Base-by-base conservation (phyloP, 1,140 invertebrate genomes). In the Pteromalus puparum region DNA sequence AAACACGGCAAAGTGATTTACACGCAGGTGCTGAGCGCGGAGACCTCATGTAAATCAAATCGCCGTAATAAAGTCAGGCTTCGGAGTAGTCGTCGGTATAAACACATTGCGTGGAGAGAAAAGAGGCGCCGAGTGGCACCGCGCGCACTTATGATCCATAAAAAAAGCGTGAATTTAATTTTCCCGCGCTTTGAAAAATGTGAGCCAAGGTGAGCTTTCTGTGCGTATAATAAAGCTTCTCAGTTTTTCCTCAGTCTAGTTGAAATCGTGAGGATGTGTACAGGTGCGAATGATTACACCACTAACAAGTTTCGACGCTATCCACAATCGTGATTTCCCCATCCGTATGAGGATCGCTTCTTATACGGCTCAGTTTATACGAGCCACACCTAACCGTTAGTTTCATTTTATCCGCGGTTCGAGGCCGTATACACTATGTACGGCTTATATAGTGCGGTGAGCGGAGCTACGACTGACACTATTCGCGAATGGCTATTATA, bases 111-210 rank as follows among this genome's bases (percentile, higher is more conserved):
- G 70, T 30, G 28, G 10, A 26, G 7, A 76, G 15, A 42, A 34
- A 72, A 28, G 3, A 38, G 28, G 12, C 18, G 74, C 26, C 42
- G 74, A 48, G 42, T 76, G 42, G 74, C 2, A 28, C 0, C 74
- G 26, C 53, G 53, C 18, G 4, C 4, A 61, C 74, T 76, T 76
- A 76, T 48, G 72, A 73, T 38, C 26, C 72, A 42, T 73, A 73
- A 38, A 73, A 70, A 73, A 15, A 21, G 48, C 18, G 38, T 42
- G 72, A 73, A 34, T 34, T 70, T 0, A 30, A 70, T 70, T 70
- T 70, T 15, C 21, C 72, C 30, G 30, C 30, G 6, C 30, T 73
- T 73, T 38, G 30, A 34, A 30, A 30, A 73, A 73, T 34, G 18
- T 30, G 6, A 10, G 68, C 26, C 68, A 70, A 70, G 68, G 68